Conservation (phyloP, 37 sponge, comb jelly and placozoan species). For the Sycon ciliatum region DNA sequence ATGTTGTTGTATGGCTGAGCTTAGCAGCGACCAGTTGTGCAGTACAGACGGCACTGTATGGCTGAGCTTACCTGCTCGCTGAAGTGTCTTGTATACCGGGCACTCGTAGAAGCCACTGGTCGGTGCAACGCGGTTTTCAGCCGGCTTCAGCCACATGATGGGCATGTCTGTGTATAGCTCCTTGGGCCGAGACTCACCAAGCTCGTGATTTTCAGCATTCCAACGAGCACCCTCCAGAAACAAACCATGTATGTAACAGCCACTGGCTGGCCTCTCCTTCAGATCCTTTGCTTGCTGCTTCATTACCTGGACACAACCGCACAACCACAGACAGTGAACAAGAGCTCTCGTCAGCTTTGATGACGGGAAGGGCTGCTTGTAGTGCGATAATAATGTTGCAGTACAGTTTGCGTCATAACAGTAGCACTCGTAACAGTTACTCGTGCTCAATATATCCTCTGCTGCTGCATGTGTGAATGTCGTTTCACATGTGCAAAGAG, state of each 20-base stretch:
- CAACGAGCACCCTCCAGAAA: constrained; percentile 89
- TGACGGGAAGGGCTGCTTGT: not conserved
- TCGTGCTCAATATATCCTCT: no score
- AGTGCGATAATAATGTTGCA: no score
- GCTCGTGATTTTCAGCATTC: constrained; percentile 44
- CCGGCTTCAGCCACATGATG: constrained; percentile 78
- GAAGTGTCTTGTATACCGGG: constrained; percentile 97
- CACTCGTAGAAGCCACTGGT: constrained; percentile 72
- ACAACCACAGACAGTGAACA: no score
- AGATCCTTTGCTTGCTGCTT: constrained; percentile 36
- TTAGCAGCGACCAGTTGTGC: no score
- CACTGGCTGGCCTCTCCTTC: constrained; percentile 69
- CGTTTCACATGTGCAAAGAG: no score
- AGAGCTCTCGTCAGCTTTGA: no score
- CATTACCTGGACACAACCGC: constrained; percentile 47
- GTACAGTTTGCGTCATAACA: not conserved
- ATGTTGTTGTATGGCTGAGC: no score
- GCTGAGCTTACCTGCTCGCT: constrained; percentile 79
- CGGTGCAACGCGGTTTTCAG: constrained; percentile 66
- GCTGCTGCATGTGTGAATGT: no score
- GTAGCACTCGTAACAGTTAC: no score
- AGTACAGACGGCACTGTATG: no score
- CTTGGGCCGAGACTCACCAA: constrained; percentile 86
- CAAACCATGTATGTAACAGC: constrained; percentile 88
- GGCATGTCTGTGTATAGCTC: constrained; percentile 92